phyloP scores from a whole-genome alignment of 2,113 vertebrate genomes.

The Rhinoptilus africanus region DNA sequence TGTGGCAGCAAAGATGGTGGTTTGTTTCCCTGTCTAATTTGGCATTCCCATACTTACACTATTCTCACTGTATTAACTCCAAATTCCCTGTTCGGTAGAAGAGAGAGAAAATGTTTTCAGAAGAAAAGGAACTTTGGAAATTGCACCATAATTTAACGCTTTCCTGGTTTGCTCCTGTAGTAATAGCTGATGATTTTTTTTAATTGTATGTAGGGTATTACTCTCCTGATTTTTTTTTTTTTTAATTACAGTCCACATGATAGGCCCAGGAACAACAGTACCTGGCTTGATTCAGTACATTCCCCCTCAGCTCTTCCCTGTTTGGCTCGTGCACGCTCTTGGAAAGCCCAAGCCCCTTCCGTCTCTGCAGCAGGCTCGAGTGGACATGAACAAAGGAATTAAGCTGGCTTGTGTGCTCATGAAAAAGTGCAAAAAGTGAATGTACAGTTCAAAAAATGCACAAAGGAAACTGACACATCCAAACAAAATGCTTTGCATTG shows the following conservation, averaged over 20 bases:
- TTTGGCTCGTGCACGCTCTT: background rate
- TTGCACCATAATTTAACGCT: background rate
- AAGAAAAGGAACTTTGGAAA: background rate
- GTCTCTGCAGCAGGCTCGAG: background rate
- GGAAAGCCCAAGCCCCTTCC: background rate
- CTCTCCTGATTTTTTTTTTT: background rate
- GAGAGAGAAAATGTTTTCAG: background rate
- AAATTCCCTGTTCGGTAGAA: background rate
- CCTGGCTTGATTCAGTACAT: background rate
- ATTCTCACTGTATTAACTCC: background rate
- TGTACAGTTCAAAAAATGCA: background rate
- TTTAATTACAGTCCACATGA: background rate
- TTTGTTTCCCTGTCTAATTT: background rate
- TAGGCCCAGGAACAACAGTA: fast-evolving
- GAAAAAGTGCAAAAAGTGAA: background rate
- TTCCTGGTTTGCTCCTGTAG: background rate
- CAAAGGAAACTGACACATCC: background rate
- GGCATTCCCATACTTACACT: background rate
- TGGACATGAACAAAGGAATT: background rate
- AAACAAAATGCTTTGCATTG: background rate
- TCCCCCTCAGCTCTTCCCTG: background rate
- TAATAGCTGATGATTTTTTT: background rate
- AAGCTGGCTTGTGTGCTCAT: background rate
- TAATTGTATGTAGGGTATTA: background rate
- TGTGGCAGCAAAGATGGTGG: background rate